Evolutionary conservation across 2,797 vertebrate species (phyloP), one percentile per base, ranked within the genome.

Genomic region (Halcyon smyrnensis): DNA sequence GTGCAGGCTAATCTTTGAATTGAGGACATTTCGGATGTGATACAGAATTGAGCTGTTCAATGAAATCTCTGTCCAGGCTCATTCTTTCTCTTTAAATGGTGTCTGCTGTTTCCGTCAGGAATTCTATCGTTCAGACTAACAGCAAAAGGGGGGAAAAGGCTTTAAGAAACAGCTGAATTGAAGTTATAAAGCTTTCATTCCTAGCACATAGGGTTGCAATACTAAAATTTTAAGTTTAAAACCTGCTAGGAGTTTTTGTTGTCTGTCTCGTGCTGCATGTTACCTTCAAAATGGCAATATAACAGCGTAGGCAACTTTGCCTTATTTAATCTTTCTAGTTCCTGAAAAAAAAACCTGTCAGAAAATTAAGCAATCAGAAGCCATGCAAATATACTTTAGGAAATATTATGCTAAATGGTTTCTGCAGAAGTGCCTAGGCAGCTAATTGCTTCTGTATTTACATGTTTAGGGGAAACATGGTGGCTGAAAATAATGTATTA

Each of bases 361-460:
- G 95, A 77, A 98, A 97, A 94, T 95, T 95, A 96, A 97, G 81
- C 76, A 90, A 93, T 87, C 82, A 87, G 68, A 70, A 94, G 46
- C 70, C 36, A 12, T 71, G 91, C 95, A 97, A 97, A 95, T 94
- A 93, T 94, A 83, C 91, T 93, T 92, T 84, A 93, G 87, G 80
- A 87, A 89, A 96, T 87, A 89, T 97, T 95, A 92, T 90, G 94
- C 93, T 95, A 90, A 93, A 89, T 6, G 41, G 24, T 92, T 96
- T 97, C 62, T 92, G 60, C 48, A n/a, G 87, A 91, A 96, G 73
- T 89, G 84, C 48, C 75, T 94, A 89, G 91, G 75, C 83, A 89
- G 95, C 93, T 97, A 96, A 97, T 97, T 97, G 89, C 89, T 92
- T 77, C 70, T 86, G 84, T 96, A 94, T 96, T 94, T 94, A 92